Evolutionary conservation across 2,113 vertebrate species (phyloP).

Genomic region (Hyperopisus bebe): DNA sequence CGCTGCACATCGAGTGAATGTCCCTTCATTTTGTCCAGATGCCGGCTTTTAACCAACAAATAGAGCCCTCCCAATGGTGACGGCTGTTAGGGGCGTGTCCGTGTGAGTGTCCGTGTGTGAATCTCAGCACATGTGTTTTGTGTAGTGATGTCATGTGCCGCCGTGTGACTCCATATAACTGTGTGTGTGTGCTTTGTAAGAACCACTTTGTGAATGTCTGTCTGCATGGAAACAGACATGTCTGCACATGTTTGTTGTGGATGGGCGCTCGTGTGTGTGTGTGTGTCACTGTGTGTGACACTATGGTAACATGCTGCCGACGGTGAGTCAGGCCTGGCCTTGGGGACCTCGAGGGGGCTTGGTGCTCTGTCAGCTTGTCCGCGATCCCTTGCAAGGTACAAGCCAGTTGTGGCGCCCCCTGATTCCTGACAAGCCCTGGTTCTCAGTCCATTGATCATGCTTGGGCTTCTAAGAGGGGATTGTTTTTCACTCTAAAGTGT

Average conservation of each 20-base stretch:
- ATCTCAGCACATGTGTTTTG: not conserved
- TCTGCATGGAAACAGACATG: not conserved
- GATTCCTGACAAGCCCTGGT: slow-evolving; percentile 48
- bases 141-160: not conserved
- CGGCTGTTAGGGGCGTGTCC: not conserved
- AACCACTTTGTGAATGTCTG: not conserved
- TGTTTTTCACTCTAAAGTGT: slow-evolving; percentile 42
- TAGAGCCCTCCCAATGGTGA: not conserved
- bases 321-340: slow-evolving; percentile 29
- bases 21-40: not conserved
- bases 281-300: not conserved
- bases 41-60: not conserved
- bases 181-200: not conserved
- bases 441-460: slow-evolving; percentile 51
- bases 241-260: slow-evolving; percentile 13
- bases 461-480: slow-evolving; percentile 35
- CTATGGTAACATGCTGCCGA: slow-evolving; percentile 28
- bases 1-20: slow-evolving; percentile 3
- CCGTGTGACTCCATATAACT: not conserved
- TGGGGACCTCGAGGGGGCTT: slow-evolving; percentile 36
- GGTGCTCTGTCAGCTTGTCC: slow-evolving; percentile 45
- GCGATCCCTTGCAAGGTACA: slow-evolving; percentile 44
- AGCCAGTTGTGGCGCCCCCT: slow-evolving; percentile 47
- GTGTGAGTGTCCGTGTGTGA: not conserved
- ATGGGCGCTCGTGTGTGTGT: not conserved